Base-by-base conservation (phyloP, 2,797 vertebrate genomes). In the Pagetopsis macropterus region DNA sequence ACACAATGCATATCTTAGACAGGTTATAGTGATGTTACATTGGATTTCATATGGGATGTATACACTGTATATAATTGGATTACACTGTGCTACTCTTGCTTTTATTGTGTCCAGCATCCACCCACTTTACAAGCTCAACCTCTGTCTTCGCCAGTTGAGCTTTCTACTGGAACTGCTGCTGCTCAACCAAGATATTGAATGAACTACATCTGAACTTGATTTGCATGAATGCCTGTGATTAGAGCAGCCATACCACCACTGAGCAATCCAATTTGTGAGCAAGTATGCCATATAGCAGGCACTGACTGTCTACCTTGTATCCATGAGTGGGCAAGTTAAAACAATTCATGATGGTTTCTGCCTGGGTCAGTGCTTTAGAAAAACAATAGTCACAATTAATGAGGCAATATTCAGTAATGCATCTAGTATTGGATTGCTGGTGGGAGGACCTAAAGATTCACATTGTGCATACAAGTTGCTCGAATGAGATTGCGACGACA, bases 141-240 rank as follows among this genome's bases (percentile, higher is more conserved):
- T 48, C 43, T 57, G 51, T 31, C 58, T 49, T 83, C 43, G 40
- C 63, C 9, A 9, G 41, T 17, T 62, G 60, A 44, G 23, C 23
- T 15, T 77, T 64, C 52, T 43, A 21, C 66, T 61, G 51, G 48
- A 77, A 70, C 43, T 37, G 19, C 6, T 43, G 44, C 72, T 72
- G 65, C 76, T 61, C 23, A 64, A 37, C 59, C 48, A 70, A 75
- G 62, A 76, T 82, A 82, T 62, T 76, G 64, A 57, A 86, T 79
- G 70, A 78, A 82, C 69, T 83, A 83, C 27, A 71, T 86, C 46
- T 79, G 68, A 79, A 82, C 77, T 75, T 12, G 9, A 71, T 81
- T 79, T 84, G 76, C 76, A 79, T 81, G 76, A 75, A 71, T 48
- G 72, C 40, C 70, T 67, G 60, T 61, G 21, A 84, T 75, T 83